Evolutionary conservation across 2,113 vertebrate genomes (phyloP).

Genomic region (Struthio camelus): DNA sequence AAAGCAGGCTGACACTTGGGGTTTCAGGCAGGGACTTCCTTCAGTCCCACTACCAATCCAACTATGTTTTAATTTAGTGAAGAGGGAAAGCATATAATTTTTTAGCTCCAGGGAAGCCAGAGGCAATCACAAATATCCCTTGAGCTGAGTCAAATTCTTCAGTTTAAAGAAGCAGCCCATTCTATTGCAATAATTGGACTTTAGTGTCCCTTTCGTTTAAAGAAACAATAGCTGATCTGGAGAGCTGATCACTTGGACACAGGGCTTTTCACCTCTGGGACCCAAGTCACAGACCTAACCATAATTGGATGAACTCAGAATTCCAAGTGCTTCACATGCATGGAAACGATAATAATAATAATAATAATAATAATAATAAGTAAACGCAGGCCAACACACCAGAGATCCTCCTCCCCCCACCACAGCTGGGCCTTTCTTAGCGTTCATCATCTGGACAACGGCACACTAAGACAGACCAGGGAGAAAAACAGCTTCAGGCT

Average conservation of each 20-base stretch:
- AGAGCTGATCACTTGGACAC: constrained; percentile 27
- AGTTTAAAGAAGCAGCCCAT: constrained; percentile 65
- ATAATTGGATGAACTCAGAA: constrained; percentile 36
- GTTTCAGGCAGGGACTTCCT: constrained; percentile 65
- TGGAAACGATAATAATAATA: background rate
- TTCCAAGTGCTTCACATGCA: background rate
- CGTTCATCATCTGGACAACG: background rate
- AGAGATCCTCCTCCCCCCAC: background rate
- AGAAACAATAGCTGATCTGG: constrained; percentile 52
- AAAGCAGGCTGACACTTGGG: constrained; percentile 65
- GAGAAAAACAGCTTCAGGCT: background rate
- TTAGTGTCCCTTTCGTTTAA: constrained; percentile 70
- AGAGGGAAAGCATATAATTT: constrained; percentile 73
- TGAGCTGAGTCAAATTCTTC: constrained; percentile 69
- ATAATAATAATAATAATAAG: background rate
- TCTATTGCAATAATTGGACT: constrained; percentile 69
- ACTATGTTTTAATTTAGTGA: constrained; percentile 75
- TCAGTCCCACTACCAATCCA: constrained; percentile 67
- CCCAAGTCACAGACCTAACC: background rate
- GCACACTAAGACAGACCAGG: background rate
- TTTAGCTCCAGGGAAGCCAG: constrained; percentile 72
- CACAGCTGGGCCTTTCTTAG: background rate
- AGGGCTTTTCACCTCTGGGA: constrained; percentile 39
- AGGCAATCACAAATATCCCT: constrained; percentile 74
- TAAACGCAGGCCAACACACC: background rate